Evolutionary conservation across 2,113 vertebrate genomes (phyloP).

Genomic region (Centropus bengalensis): DNA sequence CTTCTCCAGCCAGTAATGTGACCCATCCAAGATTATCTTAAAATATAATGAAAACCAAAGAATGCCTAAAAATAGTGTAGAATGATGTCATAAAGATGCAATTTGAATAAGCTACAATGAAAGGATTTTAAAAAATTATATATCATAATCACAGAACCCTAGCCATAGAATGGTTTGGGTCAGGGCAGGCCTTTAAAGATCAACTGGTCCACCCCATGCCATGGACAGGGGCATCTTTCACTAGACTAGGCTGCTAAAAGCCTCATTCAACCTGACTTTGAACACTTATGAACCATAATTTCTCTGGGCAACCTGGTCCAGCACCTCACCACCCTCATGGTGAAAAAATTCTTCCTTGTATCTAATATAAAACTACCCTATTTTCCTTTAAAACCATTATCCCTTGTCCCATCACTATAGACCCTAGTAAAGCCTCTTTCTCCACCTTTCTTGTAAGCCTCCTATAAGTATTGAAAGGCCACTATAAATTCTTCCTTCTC

Average conservation of each 20-base stretch:
- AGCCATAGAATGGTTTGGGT: neutral
- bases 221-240: neutral
- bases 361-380: too few species aligned
- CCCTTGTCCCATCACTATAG: too few species aligned
- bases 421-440: too few species aligned
- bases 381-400: too few species aligned
- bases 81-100: neutral
- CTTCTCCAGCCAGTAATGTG: neutral
- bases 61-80: neutral
- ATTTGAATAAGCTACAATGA: neutral
- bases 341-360: too few species aligned
- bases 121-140: neutral
- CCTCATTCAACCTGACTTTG: neutral
- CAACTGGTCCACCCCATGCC: neutral
- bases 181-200: neutral
- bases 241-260: neutral
- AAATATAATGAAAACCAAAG: neutral
- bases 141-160: neutral
- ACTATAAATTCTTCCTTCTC: too few species aligned
- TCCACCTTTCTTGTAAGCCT: too few species aligned
- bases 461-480: too few species aligned
- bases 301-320: too few species aligned
- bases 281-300: neutral
- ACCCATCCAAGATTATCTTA: neutral
- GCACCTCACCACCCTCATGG: too few species aligned